Evolutionary conservation across 2,113 vertebrate species (phyloP), one percentile per base, ranked within the genome.

Genomic region (Syngnathus scovelli): DNA sequence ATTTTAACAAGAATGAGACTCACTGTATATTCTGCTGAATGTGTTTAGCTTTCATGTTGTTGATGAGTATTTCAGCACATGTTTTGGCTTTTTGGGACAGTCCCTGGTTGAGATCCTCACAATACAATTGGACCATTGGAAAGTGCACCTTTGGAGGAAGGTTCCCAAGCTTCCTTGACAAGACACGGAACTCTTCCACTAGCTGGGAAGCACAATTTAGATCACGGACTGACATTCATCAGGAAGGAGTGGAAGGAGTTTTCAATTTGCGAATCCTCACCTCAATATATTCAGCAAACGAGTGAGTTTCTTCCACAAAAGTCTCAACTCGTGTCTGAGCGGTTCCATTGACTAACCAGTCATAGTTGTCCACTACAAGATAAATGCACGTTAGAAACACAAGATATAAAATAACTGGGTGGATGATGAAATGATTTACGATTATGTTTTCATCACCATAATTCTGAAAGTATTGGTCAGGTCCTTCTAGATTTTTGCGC

Each of bases 311-410:
- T 69, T 84, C 64, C 58, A 93, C 74, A 86, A 98, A 98, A 52
- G 12, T 83, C 16, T 92, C 63, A 73, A 97, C 80, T 62, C 33
- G 74, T 19, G 83, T 64, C 73, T 89, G 75, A 38, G 96, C 95
- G 39, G 86, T 90, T 56, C 95, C 97, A 85, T 95, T 92, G 69
- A 95, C 88, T n/a, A 99, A 88, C 96, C 97, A 99, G 82, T 90
- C 90, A 77, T 95, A 98, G 13, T 62, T 92, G 69, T 92, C 75
- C 70, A 93, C 97, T 99, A 75, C 87, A 59, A 91, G 81, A 79
- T 66, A 70, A 77, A 8, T 27, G 6, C 27, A 5, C 21, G 72
- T 16, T 11, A 76, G 5, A 64, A 52, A 82, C 62, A 11, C 68
- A 38, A 19, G 46, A 23, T 16, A 46, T 21, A 15, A 11, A 19